These are phyloP conservation scores for Cirrhinus mrigala DNA, from an alignment of 2,797 vertebrate species.

Conservation along the genomic window DNA sequence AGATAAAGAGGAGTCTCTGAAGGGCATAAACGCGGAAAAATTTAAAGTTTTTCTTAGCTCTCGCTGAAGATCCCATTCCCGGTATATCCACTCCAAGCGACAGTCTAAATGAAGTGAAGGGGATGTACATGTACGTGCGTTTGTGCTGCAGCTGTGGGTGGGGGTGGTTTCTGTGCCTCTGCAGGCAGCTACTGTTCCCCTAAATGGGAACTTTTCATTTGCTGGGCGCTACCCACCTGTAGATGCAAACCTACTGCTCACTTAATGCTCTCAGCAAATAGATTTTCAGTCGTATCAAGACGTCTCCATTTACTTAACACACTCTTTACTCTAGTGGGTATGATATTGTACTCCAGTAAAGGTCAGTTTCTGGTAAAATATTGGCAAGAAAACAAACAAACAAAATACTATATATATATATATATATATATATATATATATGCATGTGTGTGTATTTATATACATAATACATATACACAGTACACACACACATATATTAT, in stretches of 20 bases:
- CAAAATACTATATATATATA: no score
- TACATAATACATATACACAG: no score
- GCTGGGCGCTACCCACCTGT: slow-evolving; percentile 1
- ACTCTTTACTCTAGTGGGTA: not conserved
- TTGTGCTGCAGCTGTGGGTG: slow-evolving; percentile 24
- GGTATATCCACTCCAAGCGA: slow-evolving; percentile 73
- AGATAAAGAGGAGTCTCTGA: slow-evolving; percentile 79
- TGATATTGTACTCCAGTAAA: no score
- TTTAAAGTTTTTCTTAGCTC: slow-evolving; percentile 80
- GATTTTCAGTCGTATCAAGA: not conserved
- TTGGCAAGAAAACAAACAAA: no score
- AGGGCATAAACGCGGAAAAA: slow-evolving; percentile 82
- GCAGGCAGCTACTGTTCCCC: slow-evolving; percentile 17
- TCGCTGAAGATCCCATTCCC: slow-evolving; percentile 82
- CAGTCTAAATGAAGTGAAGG: slow-evolving; percentile 63
- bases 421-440: no score
- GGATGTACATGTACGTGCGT: slow-evolving; percentile 8
- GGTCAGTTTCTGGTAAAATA: no score
- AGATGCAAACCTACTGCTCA: not conserved
- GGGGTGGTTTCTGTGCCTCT: slow-evolving; percentile 38
- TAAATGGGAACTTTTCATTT: slow-evolving; percentile 23
- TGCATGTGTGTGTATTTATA: no score
- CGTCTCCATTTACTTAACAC: not conserved
- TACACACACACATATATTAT: no score
- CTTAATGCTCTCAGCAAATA: not conserved